Evolutionary conservation across 2,113 vertebrate genomes (phyloP).

Genomic region (Podarcis raffonei): DNA sequence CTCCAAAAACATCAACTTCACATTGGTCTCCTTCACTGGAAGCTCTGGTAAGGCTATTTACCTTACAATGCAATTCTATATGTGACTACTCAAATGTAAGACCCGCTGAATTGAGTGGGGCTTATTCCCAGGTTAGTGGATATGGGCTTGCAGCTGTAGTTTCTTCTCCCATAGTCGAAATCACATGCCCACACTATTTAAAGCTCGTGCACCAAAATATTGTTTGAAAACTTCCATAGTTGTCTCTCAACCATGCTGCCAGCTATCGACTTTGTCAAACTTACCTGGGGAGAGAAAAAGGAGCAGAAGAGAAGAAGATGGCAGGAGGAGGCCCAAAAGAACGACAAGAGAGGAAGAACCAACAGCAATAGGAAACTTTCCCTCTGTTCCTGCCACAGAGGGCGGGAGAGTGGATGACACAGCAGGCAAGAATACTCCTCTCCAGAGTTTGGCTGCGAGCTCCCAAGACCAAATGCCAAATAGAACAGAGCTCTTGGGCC

Average conservation of each 20-base stretch:
- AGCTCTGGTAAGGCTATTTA: background rate
- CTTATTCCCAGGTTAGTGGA: too few species aligned
- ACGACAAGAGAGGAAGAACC: conserved; percentile 48
- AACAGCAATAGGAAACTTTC: conserved; percentile 54
- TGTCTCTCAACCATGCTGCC: conserved; percentile 12
- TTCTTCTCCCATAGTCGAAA: background rate
- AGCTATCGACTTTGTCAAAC: conserved; percentile 59
- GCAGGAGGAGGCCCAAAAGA: conserved; percentile 50
- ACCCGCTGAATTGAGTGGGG: too few species aligned
- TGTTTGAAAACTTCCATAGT: background rate
- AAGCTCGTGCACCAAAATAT: background rate
- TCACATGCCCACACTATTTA: background rate
- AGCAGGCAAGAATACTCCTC: conserved; percentile 50
- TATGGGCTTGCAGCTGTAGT: background rate
- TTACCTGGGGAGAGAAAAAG: conserved; percentile 68
- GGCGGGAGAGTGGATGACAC: conserved; percentile 61
- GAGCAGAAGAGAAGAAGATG: conserved; percentile 56
- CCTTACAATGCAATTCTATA: too few species aligned
- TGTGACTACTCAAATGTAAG: too few species aligned
- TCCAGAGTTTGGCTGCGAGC: background rate
- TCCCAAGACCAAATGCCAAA: background rate
- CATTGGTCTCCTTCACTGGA: conserved; percentile 26
- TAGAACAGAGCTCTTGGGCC: background rate
- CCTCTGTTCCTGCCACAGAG: conserved; percentile 41
- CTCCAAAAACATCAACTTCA: background rate